A percentile compares a stretch with the other conserved stretches of the same genome.
Conservation (phyloP, 2,113 vertebrate species). For the Hippocampus mohnikei region DNA sequence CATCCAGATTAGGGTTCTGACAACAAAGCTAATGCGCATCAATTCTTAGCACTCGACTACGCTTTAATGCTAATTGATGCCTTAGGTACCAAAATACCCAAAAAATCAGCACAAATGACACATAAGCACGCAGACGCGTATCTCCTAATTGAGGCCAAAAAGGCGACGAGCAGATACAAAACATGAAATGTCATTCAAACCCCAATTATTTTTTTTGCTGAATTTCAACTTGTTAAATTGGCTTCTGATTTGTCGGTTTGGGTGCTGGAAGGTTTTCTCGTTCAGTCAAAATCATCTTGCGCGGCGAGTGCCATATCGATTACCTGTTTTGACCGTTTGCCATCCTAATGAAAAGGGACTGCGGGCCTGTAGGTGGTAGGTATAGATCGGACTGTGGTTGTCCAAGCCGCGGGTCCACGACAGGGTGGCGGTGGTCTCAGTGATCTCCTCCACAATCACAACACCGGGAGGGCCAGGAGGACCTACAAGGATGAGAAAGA, state of each 20-base stretch:
- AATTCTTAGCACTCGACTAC: conserved; percentile 33
- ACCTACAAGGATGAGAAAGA: conserved; percentile 64
- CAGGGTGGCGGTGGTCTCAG: conserved; percentile 86
- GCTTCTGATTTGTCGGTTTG: neutral
- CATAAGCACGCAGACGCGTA: conserved; percentile 25
- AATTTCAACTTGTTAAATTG: conserved; percentile 11
- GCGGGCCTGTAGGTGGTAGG: conserved; percentile 91
- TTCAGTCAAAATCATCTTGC: neutral
- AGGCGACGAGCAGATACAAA: too few species aligned
- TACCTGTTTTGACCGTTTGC: conserved; percentile 93
- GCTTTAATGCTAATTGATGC: conserved; percentile 43
- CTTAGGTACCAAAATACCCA: conserved; percentile 32
- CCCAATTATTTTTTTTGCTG: conserved; percentile 40
- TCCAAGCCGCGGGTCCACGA: conserved; percentile 91
- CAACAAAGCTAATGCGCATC: conserved; percentile 45
- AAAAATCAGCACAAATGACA: conserved; percentile 24
- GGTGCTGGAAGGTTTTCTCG: neutral
- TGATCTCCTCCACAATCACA: conserved; percentile 96
- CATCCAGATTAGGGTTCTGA: neutral
- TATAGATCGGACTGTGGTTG: conserved; percentile 92
- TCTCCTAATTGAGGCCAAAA: conserved; percentile 34
- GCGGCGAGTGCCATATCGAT: conserved; percentile 40
- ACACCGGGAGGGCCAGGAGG: conserved; percentile 94
- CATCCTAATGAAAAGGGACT: conserved; percentile 97
- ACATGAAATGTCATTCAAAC: conserved; percentile 44